These are phyloP conservation scores for Pantherophis vulpinus DNA, from an alignment of 2,797 vertebrate genomes.

Conservation along the genomic window DNA sequence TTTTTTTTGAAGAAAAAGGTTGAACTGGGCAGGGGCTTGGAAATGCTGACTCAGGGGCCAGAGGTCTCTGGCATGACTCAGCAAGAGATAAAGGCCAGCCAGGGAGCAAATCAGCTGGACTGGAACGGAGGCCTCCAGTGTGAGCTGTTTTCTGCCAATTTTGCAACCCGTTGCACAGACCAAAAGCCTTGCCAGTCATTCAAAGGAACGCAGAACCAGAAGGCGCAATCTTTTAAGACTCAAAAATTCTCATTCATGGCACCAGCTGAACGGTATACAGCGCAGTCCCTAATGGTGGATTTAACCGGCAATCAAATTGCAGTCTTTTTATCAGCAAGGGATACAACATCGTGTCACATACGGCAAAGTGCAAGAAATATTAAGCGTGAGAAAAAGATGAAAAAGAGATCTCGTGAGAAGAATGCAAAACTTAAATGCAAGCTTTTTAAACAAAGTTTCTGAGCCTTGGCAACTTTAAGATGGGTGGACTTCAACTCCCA, in stretches of 20 bases:
- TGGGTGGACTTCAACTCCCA: background rate
- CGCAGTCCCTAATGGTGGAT: background rate
- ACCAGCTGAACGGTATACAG: background rate
- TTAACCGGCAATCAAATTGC: background rate
- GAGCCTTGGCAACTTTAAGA: background rate
- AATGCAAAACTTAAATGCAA: background rate
- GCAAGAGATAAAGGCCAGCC: background rate
- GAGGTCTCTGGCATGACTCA: background rate
- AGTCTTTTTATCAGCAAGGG: background rate
- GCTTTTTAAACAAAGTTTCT: background rate
- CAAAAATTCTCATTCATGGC: no score
- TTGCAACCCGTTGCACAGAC: background rate
- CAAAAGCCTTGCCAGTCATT: background rate
- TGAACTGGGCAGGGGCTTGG: no score
- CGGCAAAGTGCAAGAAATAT: background rate
- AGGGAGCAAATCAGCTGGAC: background rate
- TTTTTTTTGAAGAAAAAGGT: background rate
- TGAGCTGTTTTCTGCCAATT: background rate
- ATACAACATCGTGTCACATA: background rate
- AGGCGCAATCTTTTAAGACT: background rate
- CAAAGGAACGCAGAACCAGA: background rate
- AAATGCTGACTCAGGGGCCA: conserved; percentile 5
- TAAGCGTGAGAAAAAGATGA: background rate
- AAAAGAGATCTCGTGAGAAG: background rate
- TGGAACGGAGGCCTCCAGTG: background rate